Evolutionary conservation across 2,888 invertebrate species (phyloP), one percentile per base, ranked within the genome.

Genomic region (Plusia festucae): DNA sequence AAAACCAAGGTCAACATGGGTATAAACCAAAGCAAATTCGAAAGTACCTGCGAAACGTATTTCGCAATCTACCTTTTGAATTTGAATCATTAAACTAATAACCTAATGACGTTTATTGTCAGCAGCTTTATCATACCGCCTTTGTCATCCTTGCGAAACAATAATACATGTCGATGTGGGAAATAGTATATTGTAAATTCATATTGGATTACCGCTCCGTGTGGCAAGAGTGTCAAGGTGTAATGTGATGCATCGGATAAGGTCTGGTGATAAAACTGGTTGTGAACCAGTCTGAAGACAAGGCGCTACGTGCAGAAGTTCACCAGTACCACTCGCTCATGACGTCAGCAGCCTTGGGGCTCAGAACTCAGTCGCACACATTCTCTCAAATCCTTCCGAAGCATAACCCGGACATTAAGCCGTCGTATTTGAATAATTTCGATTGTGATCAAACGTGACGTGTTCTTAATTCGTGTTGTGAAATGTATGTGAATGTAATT

Each of bases 211-310:
- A 89, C 90, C 77, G 76, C 70, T 78, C 68, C 46, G 46, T 49
- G 46, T 81, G 81, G 85, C 85, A 91, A 90, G 81, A 85, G 84
- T 90, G 91, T 92, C 92, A 91, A 91, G 91, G 91, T 82, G 85
- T 88, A 88, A 88, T 71, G 71, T 78, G 85, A 90, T 84, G 86
- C 86, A 76, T 72, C 65, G 64, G 73, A 65, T 76, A 80, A 77
- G 74, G 60, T 46, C 60, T 65, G 53, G 53, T 60, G 65, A 62
- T 64, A 73, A 61, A 65, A 53, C 40, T 20, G 9, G 65, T 57
- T 51, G 7, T 5, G 11, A 51, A 60, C 53, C 32, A 70, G 59
- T 32, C 18, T 18, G 20, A 61, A 22, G 30, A 24, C 22, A 49
- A n/a, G 53, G 63, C 60, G 58, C 72, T 61, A 76, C 13, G 65